These are phyloP conservation scores for Umimayanthus kanabou DNA, from an alignment of 92 coral and sea anemone genomes.

Conservation along the genomic window DNA sequence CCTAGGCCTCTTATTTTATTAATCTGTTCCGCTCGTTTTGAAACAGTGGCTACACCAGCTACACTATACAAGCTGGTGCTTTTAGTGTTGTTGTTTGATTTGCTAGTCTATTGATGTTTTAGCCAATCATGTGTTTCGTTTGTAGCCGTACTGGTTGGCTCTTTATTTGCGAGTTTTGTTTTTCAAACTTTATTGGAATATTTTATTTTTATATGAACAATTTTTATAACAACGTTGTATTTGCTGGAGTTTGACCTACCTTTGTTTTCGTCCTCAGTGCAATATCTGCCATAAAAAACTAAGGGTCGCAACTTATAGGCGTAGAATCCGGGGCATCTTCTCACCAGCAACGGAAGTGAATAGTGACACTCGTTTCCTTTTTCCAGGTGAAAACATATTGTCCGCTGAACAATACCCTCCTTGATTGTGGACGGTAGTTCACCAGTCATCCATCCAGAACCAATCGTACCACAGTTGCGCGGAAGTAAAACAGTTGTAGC, in stretches of 20 bases:
- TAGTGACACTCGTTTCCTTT: not conserved
- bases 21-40: too few relatives aligned
- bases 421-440: not conserved
- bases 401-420: slow-evolving; percentile 10
- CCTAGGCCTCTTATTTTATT: too few relatives aligned
- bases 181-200: too few relatives aligned
- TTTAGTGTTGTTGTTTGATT: too few relatives aligned
- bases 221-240: not conserved
- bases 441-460: slow-evolving; percentile 9
- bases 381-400: slow-evolving; percentile 1
- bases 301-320: slow-evolving; percentile 5
- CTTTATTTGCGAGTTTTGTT: too few relatives aligned
- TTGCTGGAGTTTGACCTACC: not conserved
- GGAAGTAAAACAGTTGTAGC: not conserved
- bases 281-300: not conserved
- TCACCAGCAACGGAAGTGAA: not conserved
- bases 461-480: not conserved
- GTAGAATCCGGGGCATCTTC: slow-evolving; percentile 12
- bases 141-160: too few relatives aligned
- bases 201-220: too few relatives aligned
- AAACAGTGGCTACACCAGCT: too few relatives aligned
- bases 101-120: too few relatives aligned
- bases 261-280: slow-evolving; percentile 3
- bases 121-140: too few relatives aligned
- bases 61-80: too few relatives aligned